A percentile compares a stretch with the other conserved stretches of the same genome.
These are phyloP conservation scores for Nothobranchius furzeri DNA, from an alignment of 2,113 vertebrate species.

Conservation along the genomic window DNA sequence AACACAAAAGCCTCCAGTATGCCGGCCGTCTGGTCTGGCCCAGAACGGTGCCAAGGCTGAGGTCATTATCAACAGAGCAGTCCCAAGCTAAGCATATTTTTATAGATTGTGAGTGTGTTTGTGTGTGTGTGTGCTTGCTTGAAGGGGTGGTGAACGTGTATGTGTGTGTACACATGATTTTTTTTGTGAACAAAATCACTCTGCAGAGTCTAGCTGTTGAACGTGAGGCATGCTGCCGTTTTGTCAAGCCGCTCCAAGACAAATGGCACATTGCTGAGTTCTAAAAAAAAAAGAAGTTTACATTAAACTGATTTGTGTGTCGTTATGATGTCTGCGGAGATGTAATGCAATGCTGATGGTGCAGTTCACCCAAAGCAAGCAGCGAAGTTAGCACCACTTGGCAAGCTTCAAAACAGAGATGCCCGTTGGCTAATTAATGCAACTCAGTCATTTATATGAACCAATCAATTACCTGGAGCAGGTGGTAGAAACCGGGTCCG, in stretches of 20 bases:
- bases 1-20: constrained; percentile 76
- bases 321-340: constrained; percentile 63
- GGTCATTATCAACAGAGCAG: constrained; percentile 77
- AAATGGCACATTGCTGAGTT: constrained; percentile 68
- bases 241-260: constrained; percentile 55
- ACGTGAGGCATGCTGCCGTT: constrained; percentile 34
- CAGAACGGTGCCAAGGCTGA: constrained; percentile 74
- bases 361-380: constrained; percentile 50
- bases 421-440: constrained; percentile 80
- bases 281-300: constrained; percentile 57
- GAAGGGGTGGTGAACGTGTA: constrained; percentile 31
- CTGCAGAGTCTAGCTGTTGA: constrained; percentile 30
- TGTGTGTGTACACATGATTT: constrained; percentile 1
- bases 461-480: constrained; percentile 78
- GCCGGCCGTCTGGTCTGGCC: constrained; percentile 76
- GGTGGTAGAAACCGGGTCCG: constrained; percentile 53
- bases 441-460: constrained; percentile 70
- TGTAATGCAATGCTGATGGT: constrained; percentile 67
- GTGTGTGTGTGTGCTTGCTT: constrained; percentile 34
- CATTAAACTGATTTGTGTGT: constrained; percentile 73
- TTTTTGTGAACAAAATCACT: constrained; percentile 53
- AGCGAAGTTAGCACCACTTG: constrained; percentile 45
- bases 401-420: constrained; percentile 46
- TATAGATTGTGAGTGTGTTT: constrained; percentile 64
- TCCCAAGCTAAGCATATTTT: constrained; percentile 75